These are phyloP conservation scores for Portevinia maculata DNA, from an alignment of 2,888 invertebrate genomes.

Conservation along the genomic window DNA sequence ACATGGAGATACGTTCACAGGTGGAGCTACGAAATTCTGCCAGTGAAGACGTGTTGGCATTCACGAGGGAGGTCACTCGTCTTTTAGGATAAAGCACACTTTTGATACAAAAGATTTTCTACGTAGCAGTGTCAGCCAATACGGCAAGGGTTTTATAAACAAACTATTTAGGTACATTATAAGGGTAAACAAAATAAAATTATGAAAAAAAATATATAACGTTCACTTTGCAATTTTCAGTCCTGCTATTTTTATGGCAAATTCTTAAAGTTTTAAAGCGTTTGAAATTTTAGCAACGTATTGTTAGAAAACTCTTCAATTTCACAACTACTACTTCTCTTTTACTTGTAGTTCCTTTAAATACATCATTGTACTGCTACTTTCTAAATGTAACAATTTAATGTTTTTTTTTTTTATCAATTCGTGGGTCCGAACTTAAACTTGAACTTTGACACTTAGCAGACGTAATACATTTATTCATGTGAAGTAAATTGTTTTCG, in stretches of 20 bases:
- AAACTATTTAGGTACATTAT: no score
- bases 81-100: no score
- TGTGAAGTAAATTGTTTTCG: conserved; percentile 42
- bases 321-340: conserved; percentile 45
- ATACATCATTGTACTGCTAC: background rate
- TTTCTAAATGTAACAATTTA: background rate
- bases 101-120: no score
- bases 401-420: conserved; percentile 3
- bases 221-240: no score
- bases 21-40: no score
- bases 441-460: conserved; percentile 42
- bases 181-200: no score
- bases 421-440: conserved; percentile 12
- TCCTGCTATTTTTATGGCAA: background rate
- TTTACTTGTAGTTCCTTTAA: conserved; percentile 11
- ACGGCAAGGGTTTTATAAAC: no score
- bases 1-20: no score
- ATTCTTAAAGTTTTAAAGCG: conserved; percentile 21
- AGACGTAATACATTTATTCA: conserved; percentile 38
- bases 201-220: no score
- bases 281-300: conserved; percentile 33
- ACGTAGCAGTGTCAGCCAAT: no score
- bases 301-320: conserved; percentile 45
- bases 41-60: no score
- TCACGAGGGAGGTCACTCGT: no score